Base-by-base conservation (phyloP, 2,113 vertebrate species). In the Tyrannus savana region DNA sequence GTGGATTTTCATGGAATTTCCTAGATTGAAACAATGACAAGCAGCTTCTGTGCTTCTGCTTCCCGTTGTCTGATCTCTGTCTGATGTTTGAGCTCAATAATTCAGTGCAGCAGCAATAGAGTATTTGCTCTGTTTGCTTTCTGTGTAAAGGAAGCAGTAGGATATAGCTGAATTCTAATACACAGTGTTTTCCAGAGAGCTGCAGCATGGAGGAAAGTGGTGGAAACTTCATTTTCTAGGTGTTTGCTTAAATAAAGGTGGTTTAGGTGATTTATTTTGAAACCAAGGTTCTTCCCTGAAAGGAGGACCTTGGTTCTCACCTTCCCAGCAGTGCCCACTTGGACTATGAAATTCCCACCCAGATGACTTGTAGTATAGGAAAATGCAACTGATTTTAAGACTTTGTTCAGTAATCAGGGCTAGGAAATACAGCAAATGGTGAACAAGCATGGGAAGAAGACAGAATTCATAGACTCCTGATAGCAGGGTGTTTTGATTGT, bases 1-100 rank as follows among this genome's bases (percentile, higher is more conserved):
- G 0, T 64, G 79, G 19, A n/a, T 55, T 87, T 62, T 42, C 46
- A 16, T 93, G 63, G 13, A 3, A 10, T 84, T 95, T 47, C 12
- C 10, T 66, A 35, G 46, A 23, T 1, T 44, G 31, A 58, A 89
- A 35, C 22, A 68, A 28, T 19, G 1, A 2, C 27, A 59, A 47
- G 12, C 44, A 73, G 16, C 41, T 19, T 1, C 19, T 76, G 24
- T 3, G 19, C n/a, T 82, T 71, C 44, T 93, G 13, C 44, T 64
- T 68, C n/a, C 6, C 0, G 0, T 42, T 67, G 23, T 66, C 64
- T 74, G 25, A 74, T 33, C 31, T 86, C 2, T 2, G 3, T 16
- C 33, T 91, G 52, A 22, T 4, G 6, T 67, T 84, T 55, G 50
- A 84, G 64, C 55, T 84, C 42, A 39, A 12, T 31, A 55, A 28